Base-by-base conservation (phyloP, 2,113 vertebrate genomes). In the Microcebus tavaratra region DNA sequence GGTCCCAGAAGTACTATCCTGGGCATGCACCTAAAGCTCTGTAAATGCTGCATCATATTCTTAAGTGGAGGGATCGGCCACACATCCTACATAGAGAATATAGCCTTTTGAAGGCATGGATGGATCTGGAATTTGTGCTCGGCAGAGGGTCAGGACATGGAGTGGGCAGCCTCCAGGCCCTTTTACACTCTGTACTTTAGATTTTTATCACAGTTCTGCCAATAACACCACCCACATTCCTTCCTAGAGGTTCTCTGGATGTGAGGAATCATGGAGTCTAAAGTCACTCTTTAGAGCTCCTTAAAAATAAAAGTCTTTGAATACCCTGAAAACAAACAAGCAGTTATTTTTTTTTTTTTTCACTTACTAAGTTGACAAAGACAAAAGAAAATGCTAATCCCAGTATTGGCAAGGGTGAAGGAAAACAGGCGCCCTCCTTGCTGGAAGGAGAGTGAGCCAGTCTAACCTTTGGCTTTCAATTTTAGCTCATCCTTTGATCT, bases 121-220 rank as follows among this genome's bases (percentile, higher is more conserved):
- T 55, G 29, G 59, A 39, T 50, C 87, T 91, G 55, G 36, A 72
- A 79, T 73, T 23, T 42, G 84, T 34, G 57, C 31, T 36, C 0
- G 14, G 14, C 5, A 55, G 57, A 86, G 59, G 18, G 53, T 48
- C n/a, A 21, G 84, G 42, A 57, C 39, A 8, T 17, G 91, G 36
- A n/a, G 55, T 23, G 61, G 72, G 13, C 67, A 57, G 86, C 55
- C 57, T 34, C 76, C 23, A 76, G 94, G 85, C 53, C 65, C 67
- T 61, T 93, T 96, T 73, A 80, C 21, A 50, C 55, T 29, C 53
- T 94, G 36, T 45, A 61, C 82, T 89, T 86, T 45, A 95, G 93
- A 80, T 93, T 82, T 31, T 85, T 96, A 86, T 95, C 94, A 88
- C 55, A 78, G 55, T 59, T 85, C 78, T 80, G 79, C 91, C 85